Evolutionary conservation across 2,113 vertebrate genomes (phyloP), one percentile per base, ranked within the genome.

Genomic region (Speoplatyrhinus poulsoni): DNA sequence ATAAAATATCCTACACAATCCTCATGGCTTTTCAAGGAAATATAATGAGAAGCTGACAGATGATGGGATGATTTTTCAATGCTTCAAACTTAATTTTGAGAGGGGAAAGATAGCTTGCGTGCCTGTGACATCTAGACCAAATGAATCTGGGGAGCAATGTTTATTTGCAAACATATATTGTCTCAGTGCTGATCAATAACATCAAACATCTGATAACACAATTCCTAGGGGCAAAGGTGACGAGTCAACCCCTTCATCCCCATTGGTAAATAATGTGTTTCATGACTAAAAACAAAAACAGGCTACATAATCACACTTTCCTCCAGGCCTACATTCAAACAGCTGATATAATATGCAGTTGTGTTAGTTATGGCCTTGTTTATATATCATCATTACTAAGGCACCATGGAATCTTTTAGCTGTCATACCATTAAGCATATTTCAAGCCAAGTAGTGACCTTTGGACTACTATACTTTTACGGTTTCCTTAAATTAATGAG

Each of bases 161-260:
- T 56, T 70, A 53, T 75, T 62, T 46, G 16, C 65, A 72, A 62
- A 41, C 48, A 19, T 33, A 1, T 11, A 62, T 47, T 72, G 60
- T 75, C 62, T 19, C 32, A 46, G 12, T 13, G 60, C 16, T 74
- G 63, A 88, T 88, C 84, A 82, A 86, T 84, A 77, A 32, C 46
- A 67, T 67, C 52, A 65, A 66, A 73, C 60, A 82, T 65, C 72
- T 69, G 72, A 78, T 76, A 65, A 36, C 53, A 71, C 76, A 65
- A 46, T 70, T 53, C 70, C 71, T 16, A 17, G 53, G 85, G 72
- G 64, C 73, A 86, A 85, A 89, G 87, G 76, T 82, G 68, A 85
- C 77, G 33, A 64, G 65, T 70, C 55, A 60, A 41, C 65, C 60
- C n/a, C 15, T 15, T 3, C 36, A 5, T 41, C 36, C 36, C 36